These are phyloP conservation scores for Distichodus sexfasciatus DNA, from an alignment of 2,797 vertebrate species.

Conservation along the genomic window DNA sequence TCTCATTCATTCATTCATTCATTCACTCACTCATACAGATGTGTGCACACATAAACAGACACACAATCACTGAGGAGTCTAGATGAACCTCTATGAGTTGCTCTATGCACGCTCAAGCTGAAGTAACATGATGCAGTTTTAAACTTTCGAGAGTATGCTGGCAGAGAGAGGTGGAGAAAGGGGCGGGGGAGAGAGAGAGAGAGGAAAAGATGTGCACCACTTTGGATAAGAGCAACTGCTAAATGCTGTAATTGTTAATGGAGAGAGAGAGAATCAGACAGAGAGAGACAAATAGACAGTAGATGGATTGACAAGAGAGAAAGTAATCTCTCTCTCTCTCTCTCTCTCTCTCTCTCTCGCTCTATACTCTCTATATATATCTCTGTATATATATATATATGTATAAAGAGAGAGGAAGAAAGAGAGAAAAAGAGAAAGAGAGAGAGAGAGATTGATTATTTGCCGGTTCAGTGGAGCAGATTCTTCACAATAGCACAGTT, in stretches of 20 bases:
- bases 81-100: neutral
- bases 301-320: too few relatives aligned
- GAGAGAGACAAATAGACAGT: too few relatives aligned
- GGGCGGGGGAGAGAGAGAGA: too few relatives aligned
- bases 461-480: constrained; percentile 46
- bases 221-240: too few relatives aligned
- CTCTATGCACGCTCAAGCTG: neutral
- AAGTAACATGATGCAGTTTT: constrained; percentile 2
- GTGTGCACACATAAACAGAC: neutral
- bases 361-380: too few relatives aligned
- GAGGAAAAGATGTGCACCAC: neutral
- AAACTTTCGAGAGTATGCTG: constrained; percentile 16
- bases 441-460: constrained; percentile 45
- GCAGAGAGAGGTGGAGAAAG: too few relatives aligned
- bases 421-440: neutral
- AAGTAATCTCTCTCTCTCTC: too few relatives aligned
- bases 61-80: neutral
- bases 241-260: too few relatives aligned
- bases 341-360: too few relatives aligned
- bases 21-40: neutral
- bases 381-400: too few relatives aligned
- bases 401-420: neutral
- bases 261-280: too few relatives aligned
- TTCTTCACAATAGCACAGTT: constrained; percentile 30
- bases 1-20: neutral